Conservation (phyloP, 1,140 invertebrate species). For the Papilio polyxenes region DNA sequence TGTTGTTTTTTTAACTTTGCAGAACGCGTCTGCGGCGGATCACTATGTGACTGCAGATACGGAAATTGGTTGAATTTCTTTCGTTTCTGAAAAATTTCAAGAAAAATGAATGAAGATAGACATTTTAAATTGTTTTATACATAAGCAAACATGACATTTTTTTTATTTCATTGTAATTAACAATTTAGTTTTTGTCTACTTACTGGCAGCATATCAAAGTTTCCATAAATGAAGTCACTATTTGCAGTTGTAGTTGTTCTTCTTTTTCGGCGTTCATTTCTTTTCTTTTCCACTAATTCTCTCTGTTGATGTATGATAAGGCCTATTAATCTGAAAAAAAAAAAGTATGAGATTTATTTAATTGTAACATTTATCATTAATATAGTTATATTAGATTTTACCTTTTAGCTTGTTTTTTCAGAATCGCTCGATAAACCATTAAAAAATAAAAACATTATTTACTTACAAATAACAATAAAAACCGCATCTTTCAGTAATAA, state of each 20-base stretch:
- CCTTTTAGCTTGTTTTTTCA: too few species aligned
- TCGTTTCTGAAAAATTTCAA: constrained; percentile 69
- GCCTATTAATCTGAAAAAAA: constrained; percentile 63
- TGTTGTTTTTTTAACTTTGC: constrained; percentile 73
- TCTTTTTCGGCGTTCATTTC: constrained; percentile 74
- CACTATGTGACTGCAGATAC: constrained; percentile 74
- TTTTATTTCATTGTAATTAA: not conserved
- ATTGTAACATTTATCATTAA: not conserved
- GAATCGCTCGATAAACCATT: too few species aligned
- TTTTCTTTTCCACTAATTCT: constrained; percentile 71
- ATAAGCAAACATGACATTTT: not conserved
- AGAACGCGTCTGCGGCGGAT: constrained; percentile 77
- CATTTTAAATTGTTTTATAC: too few species aligned
- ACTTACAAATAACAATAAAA: too few species aligned
- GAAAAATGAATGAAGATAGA: not conserved
- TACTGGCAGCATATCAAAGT: constrained; percentile 74
- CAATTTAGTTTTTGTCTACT: constrained; percentile 39
- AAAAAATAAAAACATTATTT: too few species aligned
- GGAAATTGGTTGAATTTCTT: constrained; percentile 77
- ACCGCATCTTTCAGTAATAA: too few species aligned
- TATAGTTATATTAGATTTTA: too few species aligned
- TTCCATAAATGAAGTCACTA: constrained; percentile 75
- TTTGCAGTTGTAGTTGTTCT: constrained; percentile 71
- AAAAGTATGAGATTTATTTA: constrained; percentile 31
- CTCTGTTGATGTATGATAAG: constrained; percentile 71